Conservation (phyloP, 2,113 vertebrate genomes). For the Hydrolagus affinis region DNA sequence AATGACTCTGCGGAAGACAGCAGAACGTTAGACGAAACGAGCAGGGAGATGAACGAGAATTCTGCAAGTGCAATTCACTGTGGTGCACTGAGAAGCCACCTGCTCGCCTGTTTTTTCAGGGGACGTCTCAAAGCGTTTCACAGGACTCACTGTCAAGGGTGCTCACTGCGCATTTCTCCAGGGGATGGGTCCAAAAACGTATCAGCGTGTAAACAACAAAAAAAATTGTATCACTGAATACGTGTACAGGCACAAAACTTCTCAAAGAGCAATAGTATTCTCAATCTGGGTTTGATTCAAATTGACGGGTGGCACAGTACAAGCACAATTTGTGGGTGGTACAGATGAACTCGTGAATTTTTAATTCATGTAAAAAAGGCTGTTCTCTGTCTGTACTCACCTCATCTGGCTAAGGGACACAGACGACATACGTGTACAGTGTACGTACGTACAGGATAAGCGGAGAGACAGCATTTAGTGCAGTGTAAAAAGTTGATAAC, state of each 20-base stretch:
- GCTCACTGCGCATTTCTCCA: too few relatives aligned
- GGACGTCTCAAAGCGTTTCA: too few relatives aligned
- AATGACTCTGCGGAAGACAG: slow-evolving; percentile 59
- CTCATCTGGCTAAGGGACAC: not conserved
- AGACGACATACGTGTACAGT: not conserved
- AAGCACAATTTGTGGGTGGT: not conserved
- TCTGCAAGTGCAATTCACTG: not conserved
- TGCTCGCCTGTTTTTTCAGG: too few relatives aligned
- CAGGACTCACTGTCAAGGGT: too few relatives aligned
- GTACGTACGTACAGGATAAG: not conserved
- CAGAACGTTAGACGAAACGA: not conserved
- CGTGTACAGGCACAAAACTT: too few relatives aligned
- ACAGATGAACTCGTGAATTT: not conserved
- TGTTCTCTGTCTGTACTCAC: too few relatives aligned
- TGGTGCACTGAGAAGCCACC: not conserved
- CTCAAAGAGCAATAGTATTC: too few relatives aligned
- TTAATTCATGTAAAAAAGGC: not conserved
- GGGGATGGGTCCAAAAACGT: too few relatives aligned
- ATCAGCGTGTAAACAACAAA: too few relatives aligned
- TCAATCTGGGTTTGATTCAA: not conserved
- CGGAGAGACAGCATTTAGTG: not conserved
- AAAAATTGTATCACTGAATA: too few relatives aligned
- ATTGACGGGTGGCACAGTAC: not conserved
- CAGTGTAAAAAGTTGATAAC: not conserved
- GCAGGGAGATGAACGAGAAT: not conserved